A percentile compares a stretch with the other conserved stretches of the same genome.
Evolutionary conservation across 2,888 invertebrate genomes (phyloP).

Genomic region (Oscheius sp.): DNA sequence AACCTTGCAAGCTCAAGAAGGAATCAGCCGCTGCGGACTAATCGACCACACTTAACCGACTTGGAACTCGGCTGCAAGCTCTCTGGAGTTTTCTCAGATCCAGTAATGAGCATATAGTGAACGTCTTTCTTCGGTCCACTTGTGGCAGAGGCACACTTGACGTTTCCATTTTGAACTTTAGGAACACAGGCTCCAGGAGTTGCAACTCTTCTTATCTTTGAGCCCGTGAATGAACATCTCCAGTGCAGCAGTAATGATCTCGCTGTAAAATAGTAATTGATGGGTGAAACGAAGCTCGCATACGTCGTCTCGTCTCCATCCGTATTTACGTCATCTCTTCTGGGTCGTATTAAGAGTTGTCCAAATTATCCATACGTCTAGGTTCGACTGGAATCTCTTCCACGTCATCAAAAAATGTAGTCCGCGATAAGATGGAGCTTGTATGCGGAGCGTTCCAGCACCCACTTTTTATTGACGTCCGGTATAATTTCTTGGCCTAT

Average conservation of each 20-base stretch:
- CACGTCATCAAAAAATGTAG: background rate
- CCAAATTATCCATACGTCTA: background rate
- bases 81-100: no score
- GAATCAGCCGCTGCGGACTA: no score
- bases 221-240: background rate
- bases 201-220: background rate
- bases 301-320: no score
- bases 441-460: background rate
- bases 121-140: no score
- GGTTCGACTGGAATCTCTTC: background rate
- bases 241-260: background rate
- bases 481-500: background rate
- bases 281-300: background rate
- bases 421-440: background rate
- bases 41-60: no score
- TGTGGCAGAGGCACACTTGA: no score
- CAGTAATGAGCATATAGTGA: no score
- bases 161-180: no score
- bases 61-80: no score
- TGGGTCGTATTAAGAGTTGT: background rate
- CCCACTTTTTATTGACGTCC: background rate
- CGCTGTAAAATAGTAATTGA: background rate
- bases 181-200: no score
- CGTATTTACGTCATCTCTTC: background rate
- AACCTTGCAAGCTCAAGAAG: background rate